Conservation (phyloP, 2,888 invertebrate species). For the Zhuqinia jingwanae region DNA sequence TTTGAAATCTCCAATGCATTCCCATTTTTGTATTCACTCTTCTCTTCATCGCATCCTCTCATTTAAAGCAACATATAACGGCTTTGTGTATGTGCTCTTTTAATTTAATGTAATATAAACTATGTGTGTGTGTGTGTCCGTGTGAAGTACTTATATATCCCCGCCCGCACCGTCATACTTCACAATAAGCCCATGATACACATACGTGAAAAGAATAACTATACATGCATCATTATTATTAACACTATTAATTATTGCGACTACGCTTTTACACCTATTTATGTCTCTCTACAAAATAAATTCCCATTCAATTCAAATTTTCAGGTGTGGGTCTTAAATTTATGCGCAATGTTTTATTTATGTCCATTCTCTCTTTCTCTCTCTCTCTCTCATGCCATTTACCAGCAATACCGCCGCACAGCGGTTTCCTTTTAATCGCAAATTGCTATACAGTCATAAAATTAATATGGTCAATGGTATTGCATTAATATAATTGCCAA, state of each 20-base stretch:
- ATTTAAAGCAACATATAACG: no score
- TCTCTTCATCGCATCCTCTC: background rate
- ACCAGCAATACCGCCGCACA: background rate
- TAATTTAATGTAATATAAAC: no score
- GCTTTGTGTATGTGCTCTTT: no score
- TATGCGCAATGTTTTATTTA: conserved; percentile 24
- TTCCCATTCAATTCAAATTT: conserved; percentile 23
- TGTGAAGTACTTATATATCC: no score
- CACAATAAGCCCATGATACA: background rate
- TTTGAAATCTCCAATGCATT: background rate
- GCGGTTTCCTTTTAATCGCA: conserved; percentile 1
- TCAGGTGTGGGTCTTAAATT: conserved; percentile 38
- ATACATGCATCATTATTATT: background rate
- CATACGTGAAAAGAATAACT: conserved; percentile 4
- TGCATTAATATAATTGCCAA: background rate
- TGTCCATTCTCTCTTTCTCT: no score
- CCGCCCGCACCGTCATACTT: no score
- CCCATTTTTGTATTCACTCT: background rate
- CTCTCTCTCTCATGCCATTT: no score
- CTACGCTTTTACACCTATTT: background rate
- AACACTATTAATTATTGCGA: background rate
- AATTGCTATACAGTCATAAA: no score
- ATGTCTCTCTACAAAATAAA: background rate
- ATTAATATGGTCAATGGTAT: background rate
- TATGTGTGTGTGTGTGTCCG: no score